Base-by-base conservation (phyloP, 2,888 invertebrate species). In the Habroteleia sp. region DNA sequence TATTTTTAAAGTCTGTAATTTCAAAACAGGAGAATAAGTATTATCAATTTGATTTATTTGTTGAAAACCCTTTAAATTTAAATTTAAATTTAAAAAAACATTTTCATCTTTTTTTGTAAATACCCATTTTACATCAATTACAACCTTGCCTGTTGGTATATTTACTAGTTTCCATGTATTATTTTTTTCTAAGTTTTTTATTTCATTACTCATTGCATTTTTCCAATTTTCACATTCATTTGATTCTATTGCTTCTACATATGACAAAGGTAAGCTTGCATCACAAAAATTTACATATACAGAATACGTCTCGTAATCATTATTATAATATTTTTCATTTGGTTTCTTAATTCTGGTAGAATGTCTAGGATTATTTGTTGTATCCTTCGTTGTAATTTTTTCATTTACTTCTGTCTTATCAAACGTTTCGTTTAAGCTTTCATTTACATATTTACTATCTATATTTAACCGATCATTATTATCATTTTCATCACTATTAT, bases 71-170 rank as follows among this genome's bases (percentile, higher is more conserved):
- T 48, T 68, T n/a, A n/a, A n/a, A n/a, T n/a, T n/a, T n/a, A n/a
- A n/a, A n/a, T n/a, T n/a, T n/a, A n/a, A n/a, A n/a, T n/a, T n/a
- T n/a, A n/a, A n/a, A 1, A 23, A 52, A 7, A 0, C 13, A 37
- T 52, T 31, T 1, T 72, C 44, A 3, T 13, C 0, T 13, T 74
- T 77, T 4, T 63, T 76, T 17, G 52, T 72, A 20, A 16, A 76
- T 1, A 76, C 42, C 74, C 76, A 79, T 35, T 76, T 76, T 8
- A 71, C 11, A 44, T 76, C 76, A 5, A 25, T 25, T 46, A 77
- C 20, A 4, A 54, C 48, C 11, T 58, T 74, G 60, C 68, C 11
- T 50, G 58, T 35, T 8, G 66, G 63, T 6, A 31, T 74, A 7
- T 39, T 31, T 1, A 79, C 71, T 42, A 75, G 14, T 48, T 54